Percentiles rank a stretch among this genome's conserved stretches.
Conservation (phyloP, 2,888 invertebrate species). For the Cheilosia vulpina region DNA sequence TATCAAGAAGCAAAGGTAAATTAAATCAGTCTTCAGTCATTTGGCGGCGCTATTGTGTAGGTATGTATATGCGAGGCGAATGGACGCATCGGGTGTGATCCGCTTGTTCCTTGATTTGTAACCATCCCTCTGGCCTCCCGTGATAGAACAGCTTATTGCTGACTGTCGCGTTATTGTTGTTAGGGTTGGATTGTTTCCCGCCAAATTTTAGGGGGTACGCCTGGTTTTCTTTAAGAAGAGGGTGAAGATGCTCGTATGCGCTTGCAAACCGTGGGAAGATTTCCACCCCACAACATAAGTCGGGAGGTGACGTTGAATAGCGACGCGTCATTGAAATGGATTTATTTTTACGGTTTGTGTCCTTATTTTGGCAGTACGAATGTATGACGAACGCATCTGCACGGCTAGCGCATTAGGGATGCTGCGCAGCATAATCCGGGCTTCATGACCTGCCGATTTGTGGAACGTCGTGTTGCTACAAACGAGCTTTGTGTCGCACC, state of each 20-base stretch:
- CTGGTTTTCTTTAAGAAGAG: slow-evolving; percentile 49
- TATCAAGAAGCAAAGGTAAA: slow-evolving; percentile 49
- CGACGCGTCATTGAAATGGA: slow-evolving; percentile 36
- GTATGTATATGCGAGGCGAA: not conserved
- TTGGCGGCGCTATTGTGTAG: slow-evolving; percentile 44
- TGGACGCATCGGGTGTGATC: slow-evolving; percentile 47
- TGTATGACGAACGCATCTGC: slow-evolving; percentile 42
- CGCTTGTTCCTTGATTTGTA: slow-evolving; percentile 56
- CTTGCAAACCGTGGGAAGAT: slow-evolving; percentile 69
- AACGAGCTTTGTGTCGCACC: not conserved
- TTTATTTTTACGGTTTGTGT: slow-evolving; percentile 10
- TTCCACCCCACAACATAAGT: slow-evolving; percentile 42
- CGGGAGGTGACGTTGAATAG: slow-evolving; percentile 47
- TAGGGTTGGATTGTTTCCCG: slow-evolving; percentile 47
- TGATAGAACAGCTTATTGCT: slow-evolving; percentile 63
- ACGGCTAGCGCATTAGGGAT: slow-evolving; percentile 33
- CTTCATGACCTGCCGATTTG: not conserved
- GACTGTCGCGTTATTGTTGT: slow-evolving; percentile 17
- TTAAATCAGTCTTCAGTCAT: slow-evolving; percentile 65
- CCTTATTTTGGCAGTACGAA: slow-evolving; percentile 27
- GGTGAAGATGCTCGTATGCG: slow-evolving; percentile 40
- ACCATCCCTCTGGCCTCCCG: slow-evolving; percentile 57
- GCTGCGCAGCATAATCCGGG: slow-evolving; percentile 31
- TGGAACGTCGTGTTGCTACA: not conserved
- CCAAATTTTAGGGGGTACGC: slow-evolving; percentile 58